A percentile compares a stretch with the other conserved stretches of the same genome.
Evolutionary conservation across 2,888 invertebrate genomes (phyloP).

Genomic region (Cataglyphis altisquamis): DNA sequence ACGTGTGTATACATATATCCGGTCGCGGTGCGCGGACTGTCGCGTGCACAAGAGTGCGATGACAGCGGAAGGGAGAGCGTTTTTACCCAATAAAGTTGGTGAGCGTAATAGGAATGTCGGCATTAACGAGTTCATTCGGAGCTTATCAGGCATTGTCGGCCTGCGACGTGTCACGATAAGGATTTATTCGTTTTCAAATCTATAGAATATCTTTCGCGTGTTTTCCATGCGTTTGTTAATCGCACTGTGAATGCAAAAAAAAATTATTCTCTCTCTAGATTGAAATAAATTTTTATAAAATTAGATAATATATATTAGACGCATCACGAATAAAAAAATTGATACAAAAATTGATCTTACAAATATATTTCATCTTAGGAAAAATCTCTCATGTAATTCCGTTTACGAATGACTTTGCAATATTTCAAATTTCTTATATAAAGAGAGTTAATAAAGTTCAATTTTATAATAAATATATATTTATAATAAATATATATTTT

Average conservation of each 20-base stretch:
- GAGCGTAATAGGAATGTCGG: constrained; percentile 73
- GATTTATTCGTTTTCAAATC: constrained; percentile 58
- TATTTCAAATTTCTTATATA: neutral
- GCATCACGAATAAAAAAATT: neutral
- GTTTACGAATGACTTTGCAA: neutral
- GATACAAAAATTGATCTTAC: neutral
- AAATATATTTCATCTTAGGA: neutral
- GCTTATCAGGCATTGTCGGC: constrained; percentile 55
- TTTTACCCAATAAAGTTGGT: constrained; percentile 75
- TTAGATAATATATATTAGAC: neutral
- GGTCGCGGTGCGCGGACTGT: constrained; percentile 67
- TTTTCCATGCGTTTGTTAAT: constrained; percentile 45
- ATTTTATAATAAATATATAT: neutral
- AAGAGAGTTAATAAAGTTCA: neutral
- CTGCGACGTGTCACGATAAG: constrained; percentile 55
- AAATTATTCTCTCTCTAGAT: too few relatives aligned
- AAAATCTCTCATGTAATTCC: neutral
- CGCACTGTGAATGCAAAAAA: constrained; percentile 12
- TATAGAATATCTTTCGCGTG: constrained; percentile 47
- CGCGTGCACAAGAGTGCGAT: constrained; percentile 67
- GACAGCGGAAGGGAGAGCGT: constrained; percentile 72
- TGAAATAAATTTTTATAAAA: neutral
- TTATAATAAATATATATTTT: too few relatives aligned
- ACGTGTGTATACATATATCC: constrained; percentile 40
- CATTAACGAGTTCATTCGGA: constrained; percentile 67